Evolutionary conservation across 2,888 invertebrate genomes (phyloP).

Genomic region (Lathronympha strigana): DNA sequence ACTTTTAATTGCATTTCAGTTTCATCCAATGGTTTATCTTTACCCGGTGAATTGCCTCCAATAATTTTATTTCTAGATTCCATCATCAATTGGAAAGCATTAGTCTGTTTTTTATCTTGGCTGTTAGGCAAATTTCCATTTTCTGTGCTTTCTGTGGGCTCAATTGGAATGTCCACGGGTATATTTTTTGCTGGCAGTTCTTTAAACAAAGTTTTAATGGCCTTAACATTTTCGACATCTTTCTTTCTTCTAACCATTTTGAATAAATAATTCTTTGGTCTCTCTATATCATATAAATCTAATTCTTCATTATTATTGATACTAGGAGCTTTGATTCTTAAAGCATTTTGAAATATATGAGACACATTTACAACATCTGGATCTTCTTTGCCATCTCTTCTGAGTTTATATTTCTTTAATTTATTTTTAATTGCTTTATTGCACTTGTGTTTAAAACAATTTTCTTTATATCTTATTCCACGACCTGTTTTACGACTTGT

Average conservation of each 20-base stretch:
- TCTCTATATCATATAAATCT: conserved; percentile 48
- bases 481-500: conserved; percentile 1
- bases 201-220: conserved; percentile 32
- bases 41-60: conserved; percentile 86
- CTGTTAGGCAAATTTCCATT: conserved; percentile 32
- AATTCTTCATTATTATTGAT: conserved; percentile 45
- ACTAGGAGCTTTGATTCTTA: conserved; percentile 67
- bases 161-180: background rate
- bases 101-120: conserved; percentile 64
- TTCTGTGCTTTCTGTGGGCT: background rate
- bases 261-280: conserved; percentile 67
- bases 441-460: conserved; percentile 62
- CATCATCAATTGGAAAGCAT: conserved; percentile 88
- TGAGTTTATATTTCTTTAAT: conserved; percentile 72
- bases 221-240: conserved; percentile 45
- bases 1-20: conserved; percentile 54
- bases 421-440: conserved; percentile 65
- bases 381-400: conserved; percentile 74
- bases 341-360: conserved; percentile 58
- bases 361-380: conserved; percentile 75
- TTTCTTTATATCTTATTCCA: conserved; percentile 54
- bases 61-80: conserved; percentile 86
- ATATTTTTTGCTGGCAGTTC: conserved; percentile 8
- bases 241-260: conserved; percentile 69
- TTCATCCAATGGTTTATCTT: conserved; percentile 65